Evolutionary conservation across 2,888 invertebrate genomes (phyloP).

Genomic region (Pinctada fucata): DNA sequence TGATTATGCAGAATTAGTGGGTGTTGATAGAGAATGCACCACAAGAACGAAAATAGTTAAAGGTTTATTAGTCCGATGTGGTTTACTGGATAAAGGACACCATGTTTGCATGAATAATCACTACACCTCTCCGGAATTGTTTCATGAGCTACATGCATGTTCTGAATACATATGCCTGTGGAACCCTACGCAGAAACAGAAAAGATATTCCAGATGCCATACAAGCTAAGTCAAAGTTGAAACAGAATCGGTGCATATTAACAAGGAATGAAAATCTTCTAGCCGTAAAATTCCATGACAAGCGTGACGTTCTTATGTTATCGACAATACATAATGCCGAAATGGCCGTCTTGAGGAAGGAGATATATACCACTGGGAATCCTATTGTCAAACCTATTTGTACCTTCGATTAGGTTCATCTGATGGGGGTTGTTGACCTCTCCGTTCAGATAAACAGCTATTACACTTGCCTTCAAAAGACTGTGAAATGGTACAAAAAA

Average conservation of each 20-base stretch:
- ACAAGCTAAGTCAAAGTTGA: slow-evolving; percentile 4
- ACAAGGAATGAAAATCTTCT: slow-evolving; percentile 17
- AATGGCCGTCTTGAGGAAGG: slow-evolving; percentile 32
- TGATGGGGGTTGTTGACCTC: slow-evolving; percentile 51
- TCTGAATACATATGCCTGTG: slow-evolving; percentile 33
- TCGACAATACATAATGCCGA: slow-evolving; percentile 33
- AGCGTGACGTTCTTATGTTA: slow-evolving; percentile 40
- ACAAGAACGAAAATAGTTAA: slow-evolving; percentile 22
- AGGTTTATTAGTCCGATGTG: slow-evolving; percentile 29
- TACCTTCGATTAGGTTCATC: slow-evolving; percentile 38
- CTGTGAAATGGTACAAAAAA: slow-evolving; percentile 50
- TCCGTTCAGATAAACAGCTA: slow-evolving; percentile 46
- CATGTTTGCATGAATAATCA: slow-evolving; percentile 40
- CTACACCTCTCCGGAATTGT: slow-evolving; percentile 36
- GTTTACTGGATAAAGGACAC: slow-evolving; percentile 30
- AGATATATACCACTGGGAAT: slow-evolving; percentile 11
- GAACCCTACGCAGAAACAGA: slow-evolving; percentile 37
- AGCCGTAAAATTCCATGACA: slow-evolving; percentile 34
- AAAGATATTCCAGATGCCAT: slow-evolving; percentile 35
- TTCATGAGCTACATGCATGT: slow-evolving; percentile 26
- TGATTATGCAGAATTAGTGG: slow-evolving; percentile 19
- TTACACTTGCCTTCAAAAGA: slow-evolving; percentile 38
- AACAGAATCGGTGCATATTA: slow-evolving; percentile 9
- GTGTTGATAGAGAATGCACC: background rate
- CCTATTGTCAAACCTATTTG: slow-evolving; percentile 36